Evolutionary conservation across 2,797 vertebrate genomes (phyloP).

Genomic region (Sebastes minor): DNA sequence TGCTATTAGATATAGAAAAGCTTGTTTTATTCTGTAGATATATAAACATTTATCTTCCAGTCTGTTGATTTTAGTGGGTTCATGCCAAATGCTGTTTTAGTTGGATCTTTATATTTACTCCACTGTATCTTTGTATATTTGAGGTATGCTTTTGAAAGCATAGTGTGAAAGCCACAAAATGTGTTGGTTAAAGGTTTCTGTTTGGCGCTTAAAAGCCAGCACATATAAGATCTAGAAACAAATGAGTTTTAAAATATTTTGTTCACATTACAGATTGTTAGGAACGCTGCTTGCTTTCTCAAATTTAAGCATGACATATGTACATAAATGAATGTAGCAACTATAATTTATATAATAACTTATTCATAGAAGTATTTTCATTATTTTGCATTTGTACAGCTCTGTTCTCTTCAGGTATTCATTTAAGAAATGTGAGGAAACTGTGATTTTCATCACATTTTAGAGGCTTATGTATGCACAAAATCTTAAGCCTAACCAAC

Average conservation of each 20-base stretch:
- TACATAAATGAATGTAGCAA: background rate
- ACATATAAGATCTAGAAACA: background rate
- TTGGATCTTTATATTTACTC: background rate
- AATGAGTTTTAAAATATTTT: background rate
- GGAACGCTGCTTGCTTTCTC: background rate
- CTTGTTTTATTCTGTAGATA: background rate
- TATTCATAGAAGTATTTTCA: background rate
- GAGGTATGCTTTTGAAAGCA: background rate
- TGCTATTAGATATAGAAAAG: background rate
- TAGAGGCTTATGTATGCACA: background rate
- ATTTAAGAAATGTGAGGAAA: background rate
- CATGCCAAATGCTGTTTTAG: background rate
- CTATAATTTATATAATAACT: background rate
- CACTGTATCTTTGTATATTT: background rate
- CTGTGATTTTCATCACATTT: background rate
- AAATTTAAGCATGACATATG: background rate
- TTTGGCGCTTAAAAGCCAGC: background rate
- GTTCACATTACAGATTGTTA: background rate
- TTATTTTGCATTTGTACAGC: background rate
- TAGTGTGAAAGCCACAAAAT: background rate
- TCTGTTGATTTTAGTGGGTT: background rate
- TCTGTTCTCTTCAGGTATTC: background rate
- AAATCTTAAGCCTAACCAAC: background rate
- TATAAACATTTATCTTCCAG: background rate
- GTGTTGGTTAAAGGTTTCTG: background rate